Evolutionary conservation across 2,113 vertebrate species (phyloP), one percentile per base, ranked within the genome.

Genomic region (Piliocolobus tephrosceles): DNA sequence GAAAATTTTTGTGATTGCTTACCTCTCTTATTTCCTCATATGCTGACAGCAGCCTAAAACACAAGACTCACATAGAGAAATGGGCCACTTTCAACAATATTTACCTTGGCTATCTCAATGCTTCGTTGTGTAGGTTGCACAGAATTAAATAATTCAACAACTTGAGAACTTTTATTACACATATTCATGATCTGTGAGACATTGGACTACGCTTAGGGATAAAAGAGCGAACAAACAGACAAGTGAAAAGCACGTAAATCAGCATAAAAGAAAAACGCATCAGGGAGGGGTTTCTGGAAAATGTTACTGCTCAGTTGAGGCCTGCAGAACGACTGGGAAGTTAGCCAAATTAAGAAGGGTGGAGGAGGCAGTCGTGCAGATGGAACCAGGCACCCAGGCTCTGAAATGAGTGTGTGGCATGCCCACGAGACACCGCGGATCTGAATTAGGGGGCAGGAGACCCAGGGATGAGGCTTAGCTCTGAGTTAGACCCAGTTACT

Each of bases 361-460:
- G 58, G 61, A 32, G 58, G n/a, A 78, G 18, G 81, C 52, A 88
- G 57, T 61, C 84, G 70, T 5, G 27, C 17, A 55, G 55, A 85
- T 16, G 13, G 50, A 81, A 35, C 35, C 47, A 30, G 12, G 5
- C 11, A 0, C 57, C 40, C 9, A 1, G 68, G 14, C 40, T 95
- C 78, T 11, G 80, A n/a, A 38, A 17, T 4, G 35, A 11, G 5
- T 45, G n/a, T 0, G 3, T 5, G 18, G 13, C 25, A 5, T 11
- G 6, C 7, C 27, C 4, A 30, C 4, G 0, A 52, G 58, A 66
- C 0, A 0, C n/a, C 32, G 20, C 20, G 27, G 43, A n/a, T 58
- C 61, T 50, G 27, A 20, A 50, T 20, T 12, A 23, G 16, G 80
- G 70, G n/a, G 57, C 72, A 82, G 17, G 38, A 35, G 32, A 43